Percentiles rank a stretch among this genome's conserved stretches.
Conservation (phyloP, 1,140 invertebrate genomes). For the Aphis craccivora region DNA sequence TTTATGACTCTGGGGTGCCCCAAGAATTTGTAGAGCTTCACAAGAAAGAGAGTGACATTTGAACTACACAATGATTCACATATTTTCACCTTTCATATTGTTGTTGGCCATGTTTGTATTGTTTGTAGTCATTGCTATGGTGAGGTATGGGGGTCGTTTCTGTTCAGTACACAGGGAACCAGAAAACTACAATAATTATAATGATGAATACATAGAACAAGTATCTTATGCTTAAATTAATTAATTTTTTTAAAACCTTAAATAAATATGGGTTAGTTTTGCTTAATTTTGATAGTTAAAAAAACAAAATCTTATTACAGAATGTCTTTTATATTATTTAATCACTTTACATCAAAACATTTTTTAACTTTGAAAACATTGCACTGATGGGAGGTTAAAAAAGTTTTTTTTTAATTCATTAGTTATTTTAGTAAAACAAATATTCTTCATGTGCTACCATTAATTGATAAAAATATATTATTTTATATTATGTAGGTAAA, state of each 20-base stretch:
- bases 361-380: neutral
- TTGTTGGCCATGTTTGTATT: slow-evolving; percentile 75
- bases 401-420: neutral
- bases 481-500: neutral
- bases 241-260: neutral
- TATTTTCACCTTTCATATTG: slow-evolving; percentile 77
- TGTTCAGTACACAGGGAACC: slow-evolving; percentile 61
- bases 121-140: slow-evolving; percentile 76
- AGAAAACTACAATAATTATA: neutral
- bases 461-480: neutral
- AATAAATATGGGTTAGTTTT: neutral
- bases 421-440: neutral
- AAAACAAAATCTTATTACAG: neutral
- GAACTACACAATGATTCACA: slow-evolving; percentile 72
- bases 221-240: slow-evolving; percentile 27
- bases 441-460: neutral
- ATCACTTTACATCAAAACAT: neutral
- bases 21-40: slow-evolving; percentile 75
- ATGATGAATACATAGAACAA: slow-evolving; percentile 17
- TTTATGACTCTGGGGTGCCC: slow-evolving; percentile 61
- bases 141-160: slow-evolving; percentile 74
- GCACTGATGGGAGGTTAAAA: neutral
- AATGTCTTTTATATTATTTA: neutral
- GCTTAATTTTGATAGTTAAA: neutral
- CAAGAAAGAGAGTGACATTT: slow-evolving; percentile 83